Base-by-base conservation (phyloP, 2,113 vertebrate species). In the Nesogale talazaci region DNA sequence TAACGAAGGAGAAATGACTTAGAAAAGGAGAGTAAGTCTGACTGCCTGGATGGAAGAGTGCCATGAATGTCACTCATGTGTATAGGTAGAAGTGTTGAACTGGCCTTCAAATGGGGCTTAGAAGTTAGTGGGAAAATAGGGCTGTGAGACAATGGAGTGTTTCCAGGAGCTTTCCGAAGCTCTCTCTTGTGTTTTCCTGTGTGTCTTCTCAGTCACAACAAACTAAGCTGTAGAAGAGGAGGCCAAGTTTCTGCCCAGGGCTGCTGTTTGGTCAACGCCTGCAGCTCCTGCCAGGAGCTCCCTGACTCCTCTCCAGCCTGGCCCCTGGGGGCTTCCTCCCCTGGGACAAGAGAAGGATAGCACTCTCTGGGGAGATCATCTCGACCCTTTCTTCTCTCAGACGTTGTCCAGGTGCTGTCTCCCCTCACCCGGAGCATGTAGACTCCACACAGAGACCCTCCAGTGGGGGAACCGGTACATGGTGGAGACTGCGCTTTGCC, bases 331-430 rank as follows among this genome's bases (percentile, higher is more conserved):
- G 69, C 69, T 17, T 19, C 69, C 14, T 69, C 65, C 25, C 23
- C 63, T 27, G 25, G 63, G 63, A 27, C 59, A 59, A 59, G 8
- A 59, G 57, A 59, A 59, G 15, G 7, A 25, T 6, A 6, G 20
- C 29, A 14, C n/a, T 7, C 8, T 38, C 1, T 16, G 20, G 34
- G 16, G 77, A 57, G 67, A 36, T 7, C 19, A 5, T 27, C 23
- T 23, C 0, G 0, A 11, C 27, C 1, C 1, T 1, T 1, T 56
- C 15, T 20, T 42, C 17, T 31, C 56, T 29, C 89, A 25, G 22
- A 38, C 0, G 0, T 1, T 6, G 27, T 46, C 56, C 63, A 46
- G 0, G 14, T 25, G 9, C 2, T 70, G 17, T 3, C 7, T 52
- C 14, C n/a, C 12, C 65, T 61, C 23, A 38, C 78, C n/a, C 23